Evolutionary conservation across 2,797 vertebrate species (phyloP).

Genomic region (Anguilla pacifica): DNA sequence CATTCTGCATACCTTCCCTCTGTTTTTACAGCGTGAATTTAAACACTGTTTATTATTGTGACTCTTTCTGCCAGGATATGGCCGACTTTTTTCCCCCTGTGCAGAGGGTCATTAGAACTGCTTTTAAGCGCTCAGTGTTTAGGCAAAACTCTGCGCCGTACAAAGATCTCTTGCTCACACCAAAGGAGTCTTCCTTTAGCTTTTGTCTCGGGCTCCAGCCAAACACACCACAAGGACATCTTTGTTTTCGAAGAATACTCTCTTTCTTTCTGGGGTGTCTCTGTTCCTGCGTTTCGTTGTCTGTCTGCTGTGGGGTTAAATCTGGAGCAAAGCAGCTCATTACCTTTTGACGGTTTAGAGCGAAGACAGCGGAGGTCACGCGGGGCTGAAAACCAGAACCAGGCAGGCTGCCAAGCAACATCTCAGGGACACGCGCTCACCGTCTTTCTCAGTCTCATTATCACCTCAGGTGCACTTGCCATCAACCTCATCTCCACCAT

Average conservation of each 20-base stretch:
- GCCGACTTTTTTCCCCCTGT: conserved; percentile 35
- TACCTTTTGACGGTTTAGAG: conserved; percentile 67
- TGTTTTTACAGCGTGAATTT: conserved; percentile 41
- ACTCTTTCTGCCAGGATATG: conserved; percentile 35
- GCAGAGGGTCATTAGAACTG: conserved; percentile 24
- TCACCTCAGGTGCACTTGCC: background rate
- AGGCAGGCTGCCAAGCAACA: conserved; percentile 61
- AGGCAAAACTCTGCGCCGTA: background rate
- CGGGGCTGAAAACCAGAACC: conserved; percentile 71
- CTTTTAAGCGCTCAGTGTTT: conserved; percentile 23
- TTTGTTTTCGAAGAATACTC: conserved; percentile 49
- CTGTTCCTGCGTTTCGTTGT: conserved; percentile 50
- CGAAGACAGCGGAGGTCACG: conserved; percentile 65
- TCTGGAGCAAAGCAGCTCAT: conserved; percentile 61
- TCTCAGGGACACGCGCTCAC: conserved; percentile 48
- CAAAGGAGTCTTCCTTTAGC: background rate
- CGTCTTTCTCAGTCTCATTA: background rate
- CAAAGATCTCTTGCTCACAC: background rate
- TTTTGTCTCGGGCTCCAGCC: conserved; percentile 5
- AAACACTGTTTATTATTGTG: conserved; percentile 47
- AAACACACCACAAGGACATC: conserved; percentile 18
- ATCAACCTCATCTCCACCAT: background rate
- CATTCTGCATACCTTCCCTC: conserved; percentile 24
- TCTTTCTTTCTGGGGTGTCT: conserved; percentile 46
- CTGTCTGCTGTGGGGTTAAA: conserved; percentile 47